Conservation (phyloP, 1,140 invertebrate genomes). For the Pseudomyrmex concolor region DNA sequence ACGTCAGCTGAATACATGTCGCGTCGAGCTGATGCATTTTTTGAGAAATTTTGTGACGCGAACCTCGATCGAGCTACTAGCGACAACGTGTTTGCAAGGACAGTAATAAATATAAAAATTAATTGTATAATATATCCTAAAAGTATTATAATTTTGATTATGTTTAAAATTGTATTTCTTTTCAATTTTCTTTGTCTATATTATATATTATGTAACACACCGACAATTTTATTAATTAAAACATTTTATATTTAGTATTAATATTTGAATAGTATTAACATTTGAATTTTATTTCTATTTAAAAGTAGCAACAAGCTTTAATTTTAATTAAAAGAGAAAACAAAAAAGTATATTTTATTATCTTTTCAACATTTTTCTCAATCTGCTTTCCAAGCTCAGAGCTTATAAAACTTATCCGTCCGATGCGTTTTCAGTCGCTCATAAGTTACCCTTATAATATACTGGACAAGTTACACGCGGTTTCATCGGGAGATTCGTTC, state of each 20-base stretch:
- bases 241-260: background rate
- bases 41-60: slow-evolving; percentile 22
- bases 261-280: too few relatives aligned
- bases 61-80: background rate
- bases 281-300: too few relatives aligned
- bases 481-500: slow-evolving; percentile 44
- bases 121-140: too few relatives aligned
- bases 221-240: background rate
- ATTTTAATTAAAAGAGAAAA: slow-evolving; percentile 6
- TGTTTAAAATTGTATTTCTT: too few relatives aligned
- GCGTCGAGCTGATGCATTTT: slow-evolving; percentile 35
- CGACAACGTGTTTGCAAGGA: background rate
- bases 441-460: slow-evolving; percentile 60
- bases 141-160: too few relatives aligned
- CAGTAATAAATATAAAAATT: slow-evolving; percentile 20
- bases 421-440: slow-evolving; percentile 35
- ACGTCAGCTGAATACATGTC: slow-evolving; percentile 51
- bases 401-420: slow-evolving; percentile 40
- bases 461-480: slow-evolving; percentile 47
- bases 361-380: slow-evolving; percentile 22
- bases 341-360: background rate
- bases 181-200: too few relatives aligned
- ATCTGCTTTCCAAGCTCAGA: slow-evolving; percentile 31
- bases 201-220: background rate
- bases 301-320: background rate